Conservation (phyloP, 2,113 vertebrate genomes). For the Lycaon pictus region DNA sequence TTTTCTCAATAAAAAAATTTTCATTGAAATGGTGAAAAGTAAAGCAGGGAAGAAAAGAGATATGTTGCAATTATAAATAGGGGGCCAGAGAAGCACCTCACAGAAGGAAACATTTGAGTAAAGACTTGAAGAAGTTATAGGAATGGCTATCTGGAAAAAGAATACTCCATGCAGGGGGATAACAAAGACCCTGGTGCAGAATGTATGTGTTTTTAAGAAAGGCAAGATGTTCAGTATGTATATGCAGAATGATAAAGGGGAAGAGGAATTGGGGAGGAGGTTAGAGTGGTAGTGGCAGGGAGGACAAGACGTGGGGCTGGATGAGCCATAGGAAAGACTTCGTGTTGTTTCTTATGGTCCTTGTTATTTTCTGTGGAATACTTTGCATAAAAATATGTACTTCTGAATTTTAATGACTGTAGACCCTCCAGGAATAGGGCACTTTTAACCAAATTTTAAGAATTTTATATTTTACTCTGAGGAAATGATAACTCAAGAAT, state of each 20-base stretch:
- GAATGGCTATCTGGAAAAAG: not conserved
- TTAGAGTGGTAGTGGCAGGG: not conserved
- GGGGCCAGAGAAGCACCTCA: not conserved
- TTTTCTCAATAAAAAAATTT: too few species aligned
- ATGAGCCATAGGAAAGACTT: not conserved
- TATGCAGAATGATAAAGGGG: not conserved
- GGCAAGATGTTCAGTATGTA: not conserved
- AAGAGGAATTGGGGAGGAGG: not conserved
- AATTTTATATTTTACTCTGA: slow-evolving; percentile 60
- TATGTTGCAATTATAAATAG: slow-evolving; percentile 19
- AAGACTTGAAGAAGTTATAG: not conserved
- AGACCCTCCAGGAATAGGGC: not conserved
- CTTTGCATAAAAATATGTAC: not conserved
- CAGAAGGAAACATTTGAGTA: not conserved
- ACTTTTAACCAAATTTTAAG: slow-evolving; percentile 39
- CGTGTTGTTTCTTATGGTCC: not conserved
- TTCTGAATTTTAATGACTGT: not conserved
- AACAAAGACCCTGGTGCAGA: not conserved
- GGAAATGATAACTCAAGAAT: slow-evolving; percentile 35
- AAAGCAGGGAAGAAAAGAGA: not conserved
- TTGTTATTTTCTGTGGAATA: not conserved
- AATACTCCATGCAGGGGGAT: not conserved
- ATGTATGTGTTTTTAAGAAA: not conserved
- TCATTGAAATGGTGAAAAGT: not conserved
- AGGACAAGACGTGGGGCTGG: not conserved